Evolutionary conservation across 2,888 invertebrate species (phyloP), one percentile per base, ranked within the genome.

Genomic region (Drosophila greeni): DNA sequence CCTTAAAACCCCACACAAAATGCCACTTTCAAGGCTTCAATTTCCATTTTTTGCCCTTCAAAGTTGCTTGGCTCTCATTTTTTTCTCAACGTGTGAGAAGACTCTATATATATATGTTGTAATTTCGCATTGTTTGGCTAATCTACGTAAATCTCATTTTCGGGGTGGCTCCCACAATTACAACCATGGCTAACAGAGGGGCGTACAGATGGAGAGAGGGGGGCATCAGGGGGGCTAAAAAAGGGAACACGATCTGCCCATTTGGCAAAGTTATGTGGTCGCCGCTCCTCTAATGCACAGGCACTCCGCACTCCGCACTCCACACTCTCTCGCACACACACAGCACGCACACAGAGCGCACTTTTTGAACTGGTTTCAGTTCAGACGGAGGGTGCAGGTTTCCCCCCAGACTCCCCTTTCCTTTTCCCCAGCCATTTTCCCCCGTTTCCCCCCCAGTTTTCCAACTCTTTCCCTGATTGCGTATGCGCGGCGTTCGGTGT

Each of bases 111-210:
- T 42, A 42, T 60, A 58, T 62, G 76, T 72, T 76, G 82, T 73
- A 78, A 78, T 76, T 82, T 83, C 70, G 75, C 80, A 76, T 84
- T 82, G 82, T 84, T 81, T 81, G 79, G 76, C 78, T 82, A 83
- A 81, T 82, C 81, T 81, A 75, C 62, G 72, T 75, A 76, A 81
- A 81, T 83, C 81, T 83, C 60, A 74, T 76, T 82, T 77, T 64
- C 70, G 80, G 80, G 67, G 60, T 53, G 71, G 82, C 81, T 81
- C 81, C 84, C 81, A 81, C 81, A 82, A 83, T 83, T 81, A 82
- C 83, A 71, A 62, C 36, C 55, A 60, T 55, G 61, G 55, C 52
- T 36, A 33, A 36, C 26, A 33, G 24, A 33, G 24, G 37, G 9
- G 14, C 24, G 26, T 33, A 9, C 3, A 1, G 14, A 16, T 11